These are phyloP conservation scores for Esperia sulphurella DNA, from an alignment of 2,888 invertebrate genomes.

Conservation along the genomic window DNA sequence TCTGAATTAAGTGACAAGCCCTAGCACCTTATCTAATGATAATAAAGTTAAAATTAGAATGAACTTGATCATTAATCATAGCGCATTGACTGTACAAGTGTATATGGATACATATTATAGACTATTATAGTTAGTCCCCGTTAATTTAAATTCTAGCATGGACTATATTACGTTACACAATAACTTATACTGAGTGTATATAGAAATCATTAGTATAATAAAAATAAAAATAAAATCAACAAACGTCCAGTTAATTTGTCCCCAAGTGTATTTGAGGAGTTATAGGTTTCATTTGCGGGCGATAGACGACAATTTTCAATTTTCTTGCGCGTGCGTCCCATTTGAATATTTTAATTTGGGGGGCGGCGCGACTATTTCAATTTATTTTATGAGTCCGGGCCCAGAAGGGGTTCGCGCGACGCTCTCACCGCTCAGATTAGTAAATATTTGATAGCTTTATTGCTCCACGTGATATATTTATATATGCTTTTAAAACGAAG, in stretches of 20 bases:
- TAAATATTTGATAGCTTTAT: constrained; percentile 80
- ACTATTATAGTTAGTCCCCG: too few relatives aligned
- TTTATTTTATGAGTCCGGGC: constrained; percentile 77
- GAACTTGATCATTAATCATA: too few relatives aligned
- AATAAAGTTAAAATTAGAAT: too few relatives aligned
- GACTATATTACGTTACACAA: too few relatives aligned
- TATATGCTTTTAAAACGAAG: constrained; percentile 62
- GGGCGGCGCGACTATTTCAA: constrained; percentile 79
- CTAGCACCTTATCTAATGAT: too few relatives aligned
- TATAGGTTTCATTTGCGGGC: constrained; percentile 80
- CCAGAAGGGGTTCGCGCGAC: constrained; percentile 73
- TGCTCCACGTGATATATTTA: constrained; percentile 72
- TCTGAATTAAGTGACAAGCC: too few relatives aligned
- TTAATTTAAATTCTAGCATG: too few relatives aligned
- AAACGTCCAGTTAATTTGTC: constrained; percentile 34
- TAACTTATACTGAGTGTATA: too few relatives aligned
- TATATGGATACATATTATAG: too few relatives aligned
- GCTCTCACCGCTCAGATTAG: constrained; percentile 75
- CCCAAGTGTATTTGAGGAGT: constrained; percentile 64
- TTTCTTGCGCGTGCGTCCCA: constrained; percentile 80
- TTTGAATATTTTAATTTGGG: constrained; percentile 80
- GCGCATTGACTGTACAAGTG: too few relatives aligned
- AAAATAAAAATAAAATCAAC: too few relatives aligned
- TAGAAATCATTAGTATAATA: too few relatives aligned
- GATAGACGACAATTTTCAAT: constrained; percentile 80